A percentile compares a stretch with the other conserved stretches of the same genome.
Conservation (phyloP, 2,797 vertebrate genomes). For the Rachycentron canadum region DNA sequence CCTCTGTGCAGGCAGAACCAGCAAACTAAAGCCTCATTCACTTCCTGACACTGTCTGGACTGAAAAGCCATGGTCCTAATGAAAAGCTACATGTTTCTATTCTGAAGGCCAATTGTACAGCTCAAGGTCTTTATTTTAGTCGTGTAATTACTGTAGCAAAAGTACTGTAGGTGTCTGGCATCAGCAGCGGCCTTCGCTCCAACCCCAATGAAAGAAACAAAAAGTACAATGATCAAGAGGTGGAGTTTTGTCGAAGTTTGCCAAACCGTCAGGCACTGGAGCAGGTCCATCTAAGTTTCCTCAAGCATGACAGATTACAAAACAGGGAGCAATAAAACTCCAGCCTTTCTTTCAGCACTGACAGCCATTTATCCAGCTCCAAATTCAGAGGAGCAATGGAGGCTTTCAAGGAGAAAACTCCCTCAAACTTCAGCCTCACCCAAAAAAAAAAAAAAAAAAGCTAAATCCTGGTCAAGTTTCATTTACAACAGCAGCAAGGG, state of each 20-base stretch:
- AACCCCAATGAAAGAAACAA: constrained; percentile 16
- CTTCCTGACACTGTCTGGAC: constrained; percentile 14
- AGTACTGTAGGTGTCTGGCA: constrained; percentile 20
- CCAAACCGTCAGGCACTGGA: constrained; percentile 67
- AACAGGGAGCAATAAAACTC: constrained; percentile 63
- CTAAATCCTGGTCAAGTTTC: constrained; percentile 20
- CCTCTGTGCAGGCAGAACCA: neutral
- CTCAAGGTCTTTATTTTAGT: constrained; percentile 28
- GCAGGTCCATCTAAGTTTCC: constrained; percentile 63
- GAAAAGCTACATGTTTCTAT: constrained; percentile 52
- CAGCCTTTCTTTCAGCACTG: constrained; percentile 7
- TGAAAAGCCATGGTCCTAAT: constrained; percentile 36
- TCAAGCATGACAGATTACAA: constrained; percentile 69
- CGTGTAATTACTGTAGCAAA: constrained; percentile 23
- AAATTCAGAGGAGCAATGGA: constrained; percentile 20
- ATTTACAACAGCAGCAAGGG: constrained; percentile 22
- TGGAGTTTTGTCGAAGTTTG: constrained; percentile 34
- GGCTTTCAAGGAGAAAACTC: constrained; percentile 26
- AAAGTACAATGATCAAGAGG: constrained; percentile 52
- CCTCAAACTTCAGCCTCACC: constrained; percentile 11
- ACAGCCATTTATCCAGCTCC: constrained; percentile 40
- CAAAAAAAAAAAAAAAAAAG: constrained; percentile 10
- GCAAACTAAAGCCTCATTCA: constrained; percentile 1
- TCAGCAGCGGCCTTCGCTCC: constrained; percentile 34
- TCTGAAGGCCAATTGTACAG: constrained; percentile 30